phyloP scores from a whole-genome alignment of 2,888 invertebrate species.

The Pristionchus maxplancki region DNA sequence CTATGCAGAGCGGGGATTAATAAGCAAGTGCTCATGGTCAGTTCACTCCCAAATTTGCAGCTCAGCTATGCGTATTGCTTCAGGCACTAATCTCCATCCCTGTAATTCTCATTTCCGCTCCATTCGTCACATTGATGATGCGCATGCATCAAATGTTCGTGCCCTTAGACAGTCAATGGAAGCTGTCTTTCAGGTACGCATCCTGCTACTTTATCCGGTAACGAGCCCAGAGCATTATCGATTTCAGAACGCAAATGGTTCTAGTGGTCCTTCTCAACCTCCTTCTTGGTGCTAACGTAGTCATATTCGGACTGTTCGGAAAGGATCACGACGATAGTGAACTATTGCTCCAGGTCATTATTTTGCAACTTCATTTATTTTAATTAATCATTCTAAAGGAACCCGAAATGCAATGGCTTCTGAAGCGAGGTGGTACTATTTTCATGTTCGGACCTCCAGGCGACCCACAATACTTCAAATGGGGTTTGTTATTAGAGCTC shows the following conservation, averaged over 20 bases:
- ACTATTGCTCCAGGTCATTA: not conserved
- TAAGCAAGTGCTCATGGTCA: not conserved
- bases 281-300: not conserved
- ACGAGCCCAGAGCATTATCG: too few relatives aligned
- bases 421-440: not conserved
- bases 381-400: not conserved
- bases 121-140: not conserved
- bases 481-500: too few relatives aligned
- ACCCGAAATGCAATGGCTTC: not conserved
- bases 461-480: conserved; percentile 34
- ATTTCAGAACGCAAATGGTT: too few relatives aligned
- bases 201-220: too few relatives aligned
- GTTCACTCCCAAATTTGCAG: not conserved
- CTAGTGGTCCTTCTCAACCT: not conserved
- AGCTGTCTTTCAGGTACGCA: not conserved
- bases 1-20: not conserved
- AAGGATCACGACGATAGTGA: not conserved
- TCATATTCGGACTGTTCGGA: not conserved
- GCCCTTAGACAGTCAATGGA: not conserved
- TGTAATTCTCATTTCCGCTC: not conserved
- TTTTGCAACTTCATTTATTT: not conserved
- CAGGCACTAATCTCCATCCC: not conserved
- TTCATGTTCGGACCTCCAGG: not conserved
- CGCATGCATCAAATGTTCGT: not conserved
- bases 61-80: not conserved